Base-by-base conservation (phyloP, 2,888 invertebrate genomes). In the Myopa testacea region DNA sequence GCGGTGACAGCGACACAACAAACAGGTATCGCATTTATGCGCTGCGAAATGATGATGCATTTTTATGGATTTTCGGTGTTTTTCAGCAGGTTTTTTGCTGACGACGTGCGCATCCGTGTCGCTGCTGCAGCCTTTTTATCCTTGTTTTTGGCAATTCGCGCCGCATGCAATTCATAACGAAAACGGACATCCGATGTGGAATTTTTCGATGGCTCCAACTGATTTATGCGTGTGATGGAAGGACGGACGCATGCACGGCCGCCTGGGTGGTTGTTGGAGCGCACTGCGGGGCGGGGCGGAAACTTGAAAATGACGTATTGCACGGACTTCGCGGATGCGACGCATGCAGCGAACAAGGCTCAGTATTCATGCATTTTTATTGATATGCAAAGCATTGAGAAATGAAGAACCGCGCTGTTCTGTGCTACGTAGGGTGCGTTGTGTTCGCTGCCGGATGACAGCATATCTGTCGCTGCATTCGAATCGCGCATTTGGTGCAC, bases 41-140 rank as follows among this genome's bases (percentile, higher is more conserved):
- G 78, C 78, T 80, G 80, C 78, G 83, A 88, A 89, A 87, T 87
- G 86, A 88, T 88, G 88, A 88, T 89, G 88, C 88, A 88, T 88
- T 89, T 89, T 89, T 89, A 88, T 89, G 89, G 88, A 87, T 86
- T 88, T 89, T 89, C 85, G 82, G 85, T 87, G 88, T 89, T 88
- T 88, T 85, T 85, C 84, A 81, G 75, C 76, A 70, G 71, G 26
- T 40, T 80, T 80, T 78, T 78, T 75, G 81, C 79, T 81, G 83
- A 83, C 85, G 85, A 81, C 81, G 82, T 78, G 76, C 76, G 76
- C 68, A 55, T 77, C 78, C 76, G 69, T 50, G 72, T 67, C 68
- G 50, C 68, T 34, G 58, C 70, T 62, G 62, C 62, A 34, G 10
- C 62, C 78, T 69, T 72, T 77, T 75, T 38, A 55, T 37, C 26